phyloP scores from a whole-genome alignment of 2,797 vertebrate genomes.

The Notoglanidium macrostoma region DNA sequence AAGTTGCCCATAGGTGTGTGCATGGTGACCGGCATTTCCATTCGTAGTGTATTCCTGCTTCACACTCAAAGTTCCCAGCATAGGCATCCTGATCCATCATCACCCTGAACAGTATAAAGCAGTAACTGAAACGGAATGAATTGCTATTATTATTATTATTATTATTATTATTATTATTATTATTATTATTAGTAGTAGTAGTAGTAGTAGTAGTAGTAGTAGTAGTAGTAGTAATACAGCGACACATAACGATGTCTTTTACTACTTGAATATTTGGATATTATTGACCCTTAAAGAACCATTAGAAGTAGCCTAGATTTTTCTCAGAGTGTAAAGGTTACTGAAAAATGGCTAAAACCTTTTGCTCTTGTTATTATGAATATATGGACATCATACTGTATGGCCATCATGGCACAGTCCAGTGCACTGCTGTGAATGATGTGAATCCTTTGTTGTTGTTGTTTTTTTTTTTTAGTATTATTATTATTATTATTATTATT shows the following conservation, averaged over 20 bases:
- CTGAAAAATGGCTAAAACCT: background rate
- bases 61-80: background rate
- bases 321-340: background rate
- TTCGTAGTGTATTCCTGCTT: background rate
- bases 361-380: background rate
- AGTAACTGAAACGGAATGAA: background rate
- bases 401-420: background rate
- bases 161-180: background rate
- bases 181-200: background rate
- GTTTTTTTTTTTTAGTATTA: background rate
- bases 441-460: background rate
- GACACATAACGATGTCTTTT: background rate
- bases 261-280: background rate
- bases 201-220: background rate
- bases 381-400: background rate
- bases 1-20: background rate
- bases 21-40: background rate
- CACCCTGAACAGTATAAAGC: background rate
- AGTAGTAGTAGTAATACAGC: background rate
- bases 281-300: background rate
- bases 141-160: background rate
- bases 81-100: background rate
- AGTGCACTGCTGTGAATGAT: background rate
- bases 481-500: too few species aligned
- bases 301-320: background rate